Evolutionary conservation across 2,888 invertebrate species (phyloP).

Genomic region (Gasteruption jaculator): DNA sequence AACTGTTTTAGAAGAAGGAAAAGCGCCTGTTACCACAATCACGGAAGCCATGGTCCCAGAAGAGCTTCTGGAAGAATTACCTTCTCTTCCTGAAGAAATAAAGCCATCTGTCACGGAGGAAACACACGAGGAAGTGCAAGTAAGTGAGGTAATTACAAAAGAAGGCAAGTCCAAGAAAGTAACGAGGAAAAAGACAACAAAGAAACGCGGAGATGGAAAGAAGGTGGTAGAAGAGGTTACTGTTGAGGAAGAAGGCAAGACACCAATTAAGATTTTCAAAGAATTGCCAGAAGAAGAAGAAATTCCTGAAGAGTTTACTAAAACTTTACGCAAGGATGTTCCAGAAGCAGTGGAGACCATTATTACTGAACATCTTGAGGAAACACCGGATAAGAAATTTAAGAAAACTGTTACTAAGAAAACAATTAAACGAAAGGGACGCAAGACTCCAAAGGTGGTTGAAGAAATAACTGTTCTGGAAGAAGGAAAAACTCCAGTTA

Average conservation of each 20-base stretch:
- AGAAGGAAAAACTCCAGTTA: constrained; percentile 31
- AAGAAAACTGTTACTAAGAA: constrained; percentile 43
- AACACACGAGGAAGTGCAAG: constrained; percentile 14
- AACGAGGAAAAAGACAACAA: constrained; percentile 30
- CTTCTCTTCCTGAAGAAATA: constrained; percentile 34
- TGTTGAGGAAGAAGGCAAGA: constrained; percentile 51
- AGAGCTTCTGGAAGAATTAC: constrained; percentile 24
- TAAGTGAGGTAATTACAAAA: constrained; percentile 18
- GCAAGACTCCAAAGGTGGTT: constrained; percentile 26
- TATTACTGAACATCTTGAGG: no score
- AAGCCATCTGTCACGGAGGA: constrained; percentile 26
- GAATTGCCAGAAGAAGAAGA: constrained; percentile 7
- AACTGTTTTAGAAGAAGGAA: constrained; percentile 31
- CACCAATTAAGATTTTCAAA: constrained; percentile 34
- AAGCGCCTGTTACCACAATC: constrained; percentile 26
- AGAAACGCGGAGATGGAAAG: constrained; percentile 27
- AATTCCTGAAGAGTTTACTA: no score
- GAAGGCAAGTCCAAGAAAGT: constrained; percentile 17
- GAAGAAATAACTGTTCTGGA: constrained; percentile 27
- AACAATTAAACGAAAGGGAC: constrained; percentile 43
- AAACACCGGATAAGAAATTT: constrained; percentile 36
- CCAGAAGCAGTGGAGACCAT: no score
- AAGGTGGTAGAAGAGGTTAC: constrained; percentile 38
- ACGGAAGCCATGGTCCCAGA: constrained; percentile 35
- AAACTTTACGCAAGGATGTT: no score